phyloP scores from a whole-genome alignment of 2,797 vertebrate genomes.

The Benthosema pterotum region DNA sequence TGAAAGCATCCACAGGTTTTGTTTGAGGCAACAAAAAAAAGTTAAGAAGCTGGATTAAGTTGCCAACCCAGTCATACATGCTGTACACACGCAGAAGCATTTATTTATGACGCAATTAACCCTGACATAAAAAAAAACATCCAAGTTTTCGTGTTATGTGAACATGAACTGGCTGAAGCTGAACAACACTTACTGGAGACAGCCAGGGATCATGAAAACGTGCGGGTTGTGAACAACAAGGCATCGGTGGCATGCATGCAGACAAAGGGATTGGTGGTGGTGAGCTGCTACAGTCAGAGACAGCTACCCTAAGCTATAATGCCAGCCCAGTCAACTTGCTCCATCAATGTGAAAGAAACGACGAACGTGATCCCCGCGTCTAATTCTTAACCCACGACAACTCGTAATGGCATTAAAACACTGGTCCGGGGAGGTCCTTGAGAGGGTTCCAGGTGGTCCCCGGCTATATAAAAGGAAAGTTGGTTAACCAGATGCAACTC shows the following conservation, averaged over 20 bases:
- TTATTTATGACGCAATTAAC: not conserved
- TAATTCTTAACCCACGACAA: no score
- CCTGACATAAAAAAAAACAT: not conserved
- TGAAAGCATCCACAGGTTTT: conserved; percentile 5
- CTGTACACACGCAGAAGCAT: not conserved
- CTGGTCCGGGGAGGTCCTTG: no score
- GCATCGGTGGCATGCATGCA: conserved; percentile 57
- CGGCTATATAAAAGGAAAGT: no score
- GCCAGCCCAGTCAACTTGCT: conserved; percentile 34
- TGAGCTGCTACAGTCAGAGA: conserved; percentile 48
- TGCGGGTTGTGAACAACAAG: conserved; percentile 59
- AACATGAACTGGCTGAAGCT: no score
- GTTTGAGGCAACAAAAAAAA: not conserved
- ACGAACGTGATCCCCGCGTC: no score
- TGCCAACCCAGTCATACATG: not conserved
- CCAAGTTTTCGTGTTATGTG: no score
- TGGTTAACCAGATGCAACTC: no score
- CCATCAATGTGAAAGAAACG: no score
- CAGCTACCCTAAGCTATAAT: conserved; percentile 38
- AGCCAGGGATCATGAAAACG: not conserved
- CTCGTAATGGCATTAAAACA: no score
- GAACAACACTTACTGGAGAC: no score
- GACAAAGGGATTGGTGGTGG: conserved; percentile 69
- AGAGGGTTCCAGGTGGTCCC: no score
- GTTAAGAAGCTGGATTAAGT: not conserved